Evolutionary conservation across 2,113 vertebrate genomes (phyloP).

Genomic region (Etia nguti): DNA sequence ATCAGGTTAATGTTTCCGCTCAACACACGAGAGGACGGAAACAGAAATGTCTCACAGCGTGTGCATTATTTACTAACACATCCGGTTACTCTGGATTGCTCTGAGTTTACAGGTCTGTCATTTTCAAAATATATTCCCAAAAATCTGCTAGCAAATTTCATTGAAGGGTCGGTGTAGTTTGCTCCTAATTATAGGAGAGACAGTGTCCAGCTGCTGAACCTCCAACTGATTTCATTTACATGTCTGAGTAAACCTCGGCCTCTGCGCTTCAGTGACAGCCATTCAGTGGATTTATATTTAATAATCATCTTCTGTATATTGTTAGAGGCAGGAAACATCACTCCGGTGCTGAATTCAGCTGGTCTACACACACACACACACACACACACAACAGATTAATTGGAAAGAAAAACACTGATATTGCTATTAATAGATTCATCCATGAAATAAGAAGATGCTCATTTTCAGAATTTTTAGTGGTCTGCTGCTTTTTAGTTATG

Average conservation of each 20-base stretch:
- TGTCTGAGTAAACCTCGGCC: neutral
- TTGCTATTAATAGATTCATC: neutral
- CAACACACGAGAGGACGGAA: neutral
- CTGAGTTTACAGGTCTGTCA: neutral
- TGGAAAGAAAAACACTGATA: neutral
- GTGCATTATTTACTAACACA: neutral
- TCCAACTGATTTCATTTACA: neutral
- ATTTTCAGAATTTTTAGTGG: neutral
- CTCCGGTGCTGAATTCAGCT: neutral
- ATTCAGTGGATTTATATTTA: neutral
- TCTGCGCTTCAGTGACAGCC: neutral
- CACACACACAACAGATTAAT: neutral
- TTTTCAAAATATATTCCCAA: neutral
- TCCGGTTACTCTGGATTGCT: neutral
- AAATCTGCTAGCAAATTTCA: fast-evolving
- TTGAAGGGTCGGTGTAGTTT: neutral
- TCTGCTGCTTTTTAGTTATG: neutral
- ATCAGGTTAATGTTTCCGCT: neutral
- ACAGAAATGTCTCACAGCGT: neutral
- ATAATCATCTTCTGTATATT: neutral
- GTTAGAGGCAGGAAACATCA: neutral
- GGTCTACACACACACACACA: fast-evolving
- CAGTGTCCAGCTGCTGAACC: fast-evolving
- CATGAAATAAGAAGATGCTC: neutral
- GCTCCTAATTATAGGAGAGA: neutral